Evolutionary conservation across 2,113 vertebrate genomes (phyloP), one percentile per base, ranked within the genome.

Genomic region (Pterocles gutturalis): DNA sequence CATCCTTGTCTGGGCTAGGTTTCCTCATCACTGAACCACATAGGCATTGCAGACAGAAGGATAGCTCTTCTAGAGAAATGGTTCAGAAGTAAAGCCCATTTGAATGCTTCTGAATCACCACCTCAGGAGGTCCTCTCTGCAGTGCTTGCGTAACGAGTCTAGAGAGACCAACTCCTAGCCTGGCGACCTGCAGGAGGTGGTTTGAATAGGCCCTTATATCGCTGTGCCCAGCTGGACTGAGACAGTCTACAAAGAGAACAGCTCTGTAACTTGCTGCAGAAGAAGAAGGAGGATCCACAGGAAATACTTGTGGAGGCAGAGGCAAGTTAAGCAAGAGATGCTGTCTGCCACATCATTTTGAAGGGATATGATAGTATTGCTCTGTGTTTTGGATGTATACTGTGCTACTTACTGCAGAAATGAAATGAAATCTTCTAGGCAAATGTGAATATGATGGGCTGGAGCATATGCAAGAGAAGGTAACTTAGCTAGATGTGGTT

Each of bases 81-180:
- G 34, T n/a, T 79, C 22, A 4, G 14, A 82, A 65, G 13, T 0
- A 46, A 46, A 71, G 20, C 26, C 46, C 20, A 11, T 48, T 15
- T 57, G 26, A 76, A 38, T 66, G 26, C 20, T 91, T 75, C 62
- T 64, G 28, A 81, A n/a, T 64, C 58, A 21, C 25, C 54, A 8
- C 21, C 34, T 67, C 53, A n/a, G 6, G 48, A 72, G 31, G 5
- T 65, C 25, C 21, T 70, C 51, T 78, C 41, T 86, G 46, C 80
- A 48, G 57, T 38, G 17, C 22, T 6, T 31, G 13, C 16, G 11
- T 31, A 38, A 25, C 0, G 0, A 60, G 31, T 21, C 25, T 75
- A 33, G 57, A 83, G 29, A 51, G 33, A 45, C 2, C 38, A 69
- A 1, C 22, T 66, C 19, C 48, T 60, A 45, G 1, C 10, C 70